Evolutionary conservation across 2,797 vertebrate species (phyloP).

Genomic region (Lacerta agilis): DNA sequence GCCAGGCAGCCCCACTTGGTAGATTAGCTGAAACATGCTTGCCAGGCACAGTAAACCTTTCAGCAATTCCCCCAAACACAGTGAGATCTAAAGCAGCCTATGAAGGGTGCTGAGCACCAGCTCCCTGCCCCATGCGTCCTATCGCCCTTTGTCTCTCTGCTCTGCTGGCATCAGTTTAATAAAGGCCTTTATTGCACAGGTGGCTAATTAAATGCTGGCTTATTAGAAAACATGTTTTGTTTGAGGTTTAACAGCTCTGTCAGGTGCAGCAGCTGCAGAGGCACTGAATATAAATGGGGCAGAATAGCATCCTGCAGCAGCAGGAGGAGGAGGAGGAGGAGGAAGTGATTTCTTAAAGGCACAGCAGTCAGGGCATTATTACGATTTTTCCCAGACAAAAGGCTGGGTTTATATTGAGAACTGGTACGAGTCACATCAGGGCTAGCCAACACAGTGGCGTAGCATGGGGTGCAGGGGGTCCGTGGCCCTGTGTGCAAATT

Average conservation of each 20-base stretch:
- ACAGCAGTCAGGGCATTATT: not conserved
- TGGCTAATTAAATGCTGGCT: conserved; percentile 43
- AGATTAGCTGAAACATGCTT: not conserved
- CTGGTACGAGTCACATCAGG: too few relatives aligned
- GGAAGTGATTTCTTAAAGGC: not conserved
- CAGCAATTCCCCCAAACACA: not conserved
- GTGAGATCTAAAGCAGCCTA: too few relatives aligned
- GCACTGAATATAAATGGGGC: conserved; percentile 27
- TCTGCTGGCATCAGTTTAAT: conserved; percentile 17
- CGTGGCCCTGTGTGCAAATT: too few relatives aligned
- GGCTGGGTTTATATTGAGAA: not conserved
- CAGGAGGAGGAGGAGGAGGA: not conserved
- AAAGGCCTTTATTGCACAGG: conserved; percentile 34
- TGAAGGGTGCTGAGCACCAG: not conserved
- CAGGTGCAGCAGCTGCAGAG: conserved; percentile 25
- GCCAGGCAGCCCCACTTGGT: not conserved
- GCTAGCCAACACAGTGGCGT: not conserved
- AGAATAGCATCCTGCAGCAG: not conserved
- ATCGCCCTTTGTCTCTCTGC: not conserved
- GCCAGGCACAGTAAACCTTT: not conserved
- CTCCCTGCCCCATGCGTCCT: not conserved
- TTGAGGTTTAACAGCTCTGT: conserved; percentile 30
- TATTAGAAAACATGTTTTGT: conserved; percentile 48
- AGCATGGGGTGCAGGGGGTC: too few relatives aligned
- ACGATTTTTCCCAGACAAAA: not conserved